These are phyloP conservation scores for Poeciliopsis occidentalis DNA, from an alignment of 2,113 vertebrate genomes.

Conservation along the genomic window DNA sequence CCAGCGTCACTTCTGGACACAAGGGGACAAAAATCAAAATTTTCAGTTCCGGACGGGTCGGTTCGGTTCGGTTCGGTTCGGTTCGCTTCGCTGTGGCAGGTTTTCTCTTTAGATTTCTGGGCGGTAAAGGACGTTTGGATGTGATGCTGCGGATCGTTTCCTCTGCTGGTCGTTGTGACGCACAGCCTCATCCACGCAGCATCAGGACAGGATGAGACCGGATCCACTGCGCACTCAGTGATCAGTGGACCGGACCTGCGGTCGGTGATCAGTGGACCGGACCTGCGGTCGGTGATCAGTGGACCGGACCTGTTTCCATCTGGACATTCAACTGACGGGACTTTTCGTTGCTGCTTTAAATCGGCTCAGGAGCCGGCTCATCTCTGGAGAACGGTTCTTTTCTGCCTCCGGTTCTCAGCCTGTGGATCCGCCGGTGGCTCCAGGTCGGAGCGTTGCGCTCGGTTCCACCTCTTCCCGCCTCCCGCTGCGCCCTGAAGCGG, in stretches of 20 bases:
- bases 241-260: conserved; percentile 1
- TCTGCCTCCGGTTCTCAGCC: not conserved
- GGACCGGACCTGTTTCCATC: not conserved
- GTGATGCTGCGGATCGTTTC: not conserved
- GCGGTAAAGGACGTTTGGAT: not conserved
- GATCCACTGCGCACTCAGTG: not conserved
- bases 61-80: no score
- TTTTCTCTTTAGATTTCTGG: not conserved
- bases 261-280: not conserved
- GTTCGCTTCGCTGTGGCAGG: no score
- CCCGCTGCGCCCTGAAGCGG: conserved; percentile 22
- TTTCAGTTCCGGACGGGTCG: no score
- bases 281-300: no score
- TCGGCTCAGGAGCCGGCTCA: not conserved
- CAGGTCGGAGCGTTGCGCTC: accelerated
- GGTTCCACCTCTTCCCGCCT: conserved; percentile 21
- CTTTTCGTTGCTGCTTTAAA: not conserved
- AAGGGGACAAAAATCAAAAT: no score
- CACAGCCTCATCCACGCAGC: conserved; percentile 31
- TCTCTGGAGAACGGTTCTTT: not conserved
- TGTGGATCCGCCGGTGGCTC: conserved; percentile 12
- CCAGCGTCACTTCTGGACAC: no score
- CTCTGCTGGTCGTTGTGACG: conserved; percentile 34
- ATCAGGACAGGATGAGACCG: conserved; percentile 32
- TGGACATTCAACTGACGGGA: conserved; percentile 7